phyloP scores from a whole-genome alignment of 1,140 invertebrate genomes.

The Zaprionus lachaisei region DNA sequence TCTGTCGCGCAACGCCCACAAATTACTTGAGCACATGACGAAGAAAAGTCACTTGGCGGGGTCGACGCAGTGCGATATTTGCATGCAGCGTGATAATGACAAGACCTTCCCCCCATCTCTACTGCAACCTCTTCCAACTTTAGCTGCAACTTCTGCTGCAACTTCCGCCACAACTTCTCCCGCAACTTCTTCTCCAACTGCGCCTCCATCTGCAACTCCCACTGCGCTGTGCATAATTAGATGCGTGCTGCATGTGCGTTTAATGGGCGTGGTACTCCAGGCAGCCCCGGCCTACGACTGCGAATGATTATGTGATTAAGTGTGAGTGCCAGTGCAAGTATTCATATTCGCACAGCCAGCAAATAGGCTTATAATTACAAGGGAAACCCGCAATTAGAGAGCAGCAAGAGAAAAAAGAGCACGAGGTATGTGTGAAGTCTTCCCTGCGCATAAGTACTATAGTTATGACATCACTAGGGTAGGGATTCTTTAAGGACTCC shows the following conservation, averaged over 20 bases:
- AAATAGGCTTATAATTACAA: slow-evolving; percentile 6
- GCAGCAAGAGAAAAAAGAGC: background rate
- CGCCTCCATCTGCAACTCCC: background rate
- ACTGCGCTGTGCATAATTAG: slow-evolving; percentile 67
- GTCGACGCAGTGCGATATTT: slow-evolving; percentile 36
- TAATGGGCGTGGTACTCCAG: slow-evolving; percentile 52
- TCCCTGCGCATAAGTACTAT: slow-evolving; percentile 10
- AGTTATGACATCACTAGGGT: background rate
- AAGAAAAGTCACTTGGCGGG: slow-evolving; percentile 17
- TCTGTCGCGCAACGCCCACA: slow-evolving; percentile 36
- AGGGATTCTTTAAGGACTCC: background rate
- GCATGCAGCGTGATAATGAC: slow-evolving; percentile 43
- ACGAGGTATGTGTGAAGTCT: background rate
- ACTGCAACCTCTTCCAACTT: too few species aligned
- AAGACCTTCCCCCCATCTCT: slow-evolving; percentile 18
- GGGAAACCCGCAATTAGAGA: slow-evolving; percentile 23
- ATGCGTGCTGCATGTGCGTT: slow-evolving; percentile 66
- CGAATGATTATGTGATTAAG: slow-evolving; percentile 14
- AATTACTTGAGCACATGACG: slow-evolving; percentile 28
- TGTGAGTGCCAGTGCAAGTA: slow-evolving; percentile 4
- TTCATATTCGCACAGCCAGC: slow-evolving; percentile 19
- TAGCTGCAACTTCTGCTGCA: background rate
- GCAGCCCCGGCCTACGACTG: slow-evolving; percentile 1
- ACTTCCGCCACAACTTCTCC: background rate
- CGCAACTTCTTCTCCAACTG: slow-evolving; percentile 2